phyloP scores from a whole-genome alignment of 2,113 vertebrate species.

The Nesoenas mayeri region DNA sequence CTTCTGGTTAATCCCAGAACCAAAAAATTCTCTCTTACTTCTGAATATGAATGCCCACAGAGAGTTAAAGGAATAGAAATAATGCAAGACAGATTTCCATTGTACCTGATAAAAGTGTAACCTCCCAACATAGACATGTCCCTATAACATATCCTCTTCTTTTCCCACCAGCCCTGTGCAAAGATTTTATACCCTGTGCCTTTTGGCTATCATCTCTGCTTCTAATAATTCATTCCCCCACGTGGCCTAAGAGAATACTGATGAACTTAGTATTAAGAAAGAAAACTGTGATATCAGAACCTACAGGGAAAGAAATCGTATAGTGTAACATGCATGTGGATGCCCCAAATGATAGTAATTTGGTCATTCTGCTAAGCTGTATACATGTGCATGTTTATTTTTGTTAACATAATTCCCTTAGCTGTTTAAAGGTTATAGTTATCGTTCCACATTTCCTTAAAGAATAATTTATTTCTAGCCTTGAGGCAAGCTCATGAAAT shows the following conservation, averaged over 20 bases:
- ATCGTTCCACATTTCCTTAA: not conserved
- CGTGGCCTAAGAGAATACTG: not conserved
- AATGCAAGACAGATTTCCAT: not conserved
- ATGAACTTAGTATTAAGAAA: not conserved
- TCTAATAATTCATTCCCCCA: not conserved
- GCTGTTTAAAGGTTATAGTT: not conserved
- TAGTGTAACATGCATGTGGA: not conserved
- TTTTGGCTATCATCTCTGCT: not conserved
- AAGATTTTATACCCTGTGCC: not conserved
- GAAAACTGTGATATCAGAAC: not conserved
- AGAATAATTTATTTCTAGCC: conserved; percentile 12
- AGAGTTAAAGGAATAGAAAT: not conserved
- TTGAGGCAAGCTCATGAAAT: conserved; percentile 4
- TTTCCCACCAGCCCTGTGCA: not conserved
- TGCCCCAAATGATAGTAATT: not conserved
- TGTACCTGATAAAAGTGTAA: not conserved
- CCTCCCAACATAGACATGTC: not conserved
- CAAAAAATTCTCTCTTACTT: not conserved
- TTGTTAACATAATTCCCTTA: not conserved
- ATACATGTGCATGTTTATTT: not conserved
- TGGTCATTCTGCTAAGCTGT: not conserved
- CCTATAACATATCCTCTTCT: not conserved
- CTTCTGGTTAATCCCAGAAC: not conserved
- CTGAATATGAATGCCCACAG: not conserved
- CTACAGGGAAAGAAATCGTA: not conserved